Conservation (phyloP, 1,140 invertebrate genomes). For the Drosophila arizonae region DNA sequence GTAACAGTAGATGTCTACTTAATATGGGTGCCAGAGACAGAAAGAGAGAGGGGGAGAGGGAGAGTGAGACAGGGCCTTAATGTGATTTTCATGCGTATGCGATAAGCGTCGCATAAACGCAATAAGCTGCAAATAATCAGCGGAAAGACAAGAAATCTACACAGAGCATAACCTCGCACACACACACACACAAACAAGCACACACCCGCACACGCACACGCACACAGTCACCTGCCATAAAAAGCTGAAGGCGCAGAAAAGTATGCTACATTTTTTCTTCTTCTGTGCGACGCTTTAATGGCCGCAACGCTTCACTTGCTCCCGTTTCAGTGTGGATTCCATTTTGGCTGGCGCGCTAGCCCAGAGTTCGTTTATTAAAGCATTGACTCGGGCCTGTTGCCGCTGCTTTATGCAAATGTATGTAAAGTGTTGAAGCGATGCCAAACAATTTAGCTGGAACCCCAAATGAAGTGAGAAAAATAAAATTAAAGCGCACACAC, state of each 20-base stretch:
- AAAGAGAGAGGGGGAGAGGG: too few relatives aligned
- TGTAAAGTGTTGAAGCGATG: constrained; percentile 66
- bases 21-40: constrained; percentile 2
- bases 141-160: constrained; percentile 61
- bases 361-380: constrained; percentile 22
- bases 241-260: constrained; percentile 37
- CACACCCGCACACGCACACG: constrained; percentile 1
- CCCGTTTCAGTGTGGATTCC: neutral
- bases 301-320: constrained; percentile 14
- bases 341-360: neutral
- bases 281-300: constrained; percentile 28
- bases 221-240: constrained; percentile 36
- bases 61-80: constrained; percentile 39
- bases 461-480: constrained; percentile 74
- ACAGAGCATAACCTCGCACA: constrained; percentile 15
- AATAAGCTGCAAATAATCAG: constrained; percentile 76
- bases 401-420: constrained; percentile 66
- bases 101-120: constrained; percentile 74
- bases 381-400: constrained; percentile 11
- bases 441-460: constrained; percentile 46
- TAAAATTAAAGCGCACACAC: constrained; percentile 59
- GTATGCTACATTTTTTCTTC: constrained; percentile 34
- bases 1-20: constrained; percentile 6
- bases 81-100: constrained; percentile 73
- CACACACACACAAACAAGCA: constrained; percentile 3